Conservation (phyloP, 2,113 vertebrate genomes). For the Tapirus terrestris region DNA sequence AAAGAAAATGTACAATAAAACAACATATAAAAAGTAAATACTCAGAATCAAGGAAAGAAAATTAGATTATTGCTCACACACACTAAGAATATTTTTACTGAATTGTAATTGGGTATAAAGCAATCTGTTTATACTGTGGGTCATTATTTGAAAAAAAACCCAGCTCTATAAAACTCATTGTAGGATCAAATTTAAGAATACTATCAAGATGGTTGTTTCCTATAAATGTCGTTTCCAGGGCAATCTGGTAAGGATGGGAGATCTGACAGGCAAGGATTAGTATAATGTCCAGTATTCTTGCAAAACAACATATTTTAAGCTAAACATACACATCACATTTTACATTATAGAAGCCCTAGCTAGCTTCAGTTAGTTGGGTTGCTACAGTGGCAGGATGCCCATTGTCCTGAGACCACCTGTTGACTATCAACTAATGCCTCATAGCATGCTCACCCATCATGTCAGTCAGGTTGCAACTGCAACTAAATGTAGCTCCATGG, state of each 20-base stretch:
- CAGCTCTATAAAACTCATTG: not conserved
- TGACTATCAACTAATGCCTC: not conserved
- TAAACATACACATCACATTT: not conserved
- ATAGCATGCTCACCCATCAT: not conserved
- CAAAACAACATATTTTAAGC: not conserved
- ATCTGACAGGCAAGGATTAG: not conserved
- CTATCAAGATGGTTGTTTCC: not conserved
- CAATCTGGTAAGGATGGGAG: not conserved
- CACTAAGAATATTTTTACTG: not conserved
- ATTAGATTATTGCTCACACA: not conserved
- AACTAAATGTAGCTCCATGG: not conserved
- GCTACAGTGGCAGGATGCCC: not conserved
- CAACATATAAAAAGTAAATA: not conserved
- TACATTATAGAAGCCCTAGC: not conserved
- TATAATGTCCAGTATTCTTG: not conserved
- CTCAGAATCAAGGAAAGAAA: conserved; percentile 1
- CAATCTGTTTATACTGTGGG: not conserved
- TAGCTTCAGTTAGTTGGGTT: not conserved
- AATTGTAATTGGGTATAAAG: conserved; percentile 24
- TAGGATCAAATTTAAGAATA: not conserved
- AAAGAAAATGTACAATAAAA: not conserved
- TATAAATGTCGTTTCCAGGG: not conserved
- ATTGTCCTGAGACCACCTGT: not conserved
- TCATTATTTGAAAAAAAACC: not conserved
- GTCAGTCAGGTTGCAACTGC: not conserved